Evolutionary conservation across 2,888 invertebrate genomes (phyloP), one percentile per base, ranked within the genome.

Genomic region (Noctua pronuba): DNA sequence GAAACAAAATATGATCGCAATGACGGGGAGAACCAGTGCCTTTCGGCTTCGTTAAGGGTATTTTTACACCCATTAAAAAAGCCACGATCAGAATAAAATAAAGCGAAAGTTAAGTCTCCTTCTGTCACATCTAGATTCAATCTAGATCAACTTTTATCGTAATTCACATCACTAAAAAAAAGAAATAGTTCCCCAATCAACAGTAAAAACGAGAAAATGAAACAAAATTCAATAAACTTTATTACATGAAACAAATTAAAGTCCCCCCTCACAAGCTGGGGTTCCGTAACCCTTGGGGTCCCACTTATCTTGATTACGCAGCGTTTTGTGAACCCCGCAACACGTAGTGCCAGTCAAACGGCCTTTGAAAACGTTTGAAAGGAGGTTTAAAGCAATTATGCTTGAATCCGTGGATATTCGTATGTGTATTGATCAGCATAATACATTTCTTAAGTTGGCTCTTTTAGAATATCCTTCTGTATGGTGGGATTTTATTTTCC

Each of bases 271-370:
- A 77, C 76, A 73, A 66, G 65, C 62, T 18, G 84, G 80, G 85
- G 83, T 84, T 73, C 73, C 58, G 79, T 75, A 84, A 80, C 78
- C 80, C 87, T 80, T 76, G 68, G 83, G 87, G 86, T 88, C 85
- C 84, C 87, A 87, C 87, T 86, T 88, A 89, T 89, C 89, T 89
- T 86, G 90, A 92, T 92, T 91, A 88, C 87, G 79, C 80, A 86
- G 82, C 84, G 67, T 85, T 89, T 90, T 85, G 77, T 76, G 83
- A 86, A 79, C 75, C 77, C 83, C 80, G 83, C 88, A 82, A 88
- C 80, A 84, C 80, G 85, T 87, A 86, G 87, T 84, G 85, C 80
- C 70, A 88, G 87, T 88, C 88, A 87, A 88, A 87, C 84, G 83
- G 88, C 86, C 82, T 90, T 89, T 87, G 77, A 86, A 81, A 85